Conservation (phyloP, 2,888 invertebrate genomes). For the Xiphydria camelus region DNA sequence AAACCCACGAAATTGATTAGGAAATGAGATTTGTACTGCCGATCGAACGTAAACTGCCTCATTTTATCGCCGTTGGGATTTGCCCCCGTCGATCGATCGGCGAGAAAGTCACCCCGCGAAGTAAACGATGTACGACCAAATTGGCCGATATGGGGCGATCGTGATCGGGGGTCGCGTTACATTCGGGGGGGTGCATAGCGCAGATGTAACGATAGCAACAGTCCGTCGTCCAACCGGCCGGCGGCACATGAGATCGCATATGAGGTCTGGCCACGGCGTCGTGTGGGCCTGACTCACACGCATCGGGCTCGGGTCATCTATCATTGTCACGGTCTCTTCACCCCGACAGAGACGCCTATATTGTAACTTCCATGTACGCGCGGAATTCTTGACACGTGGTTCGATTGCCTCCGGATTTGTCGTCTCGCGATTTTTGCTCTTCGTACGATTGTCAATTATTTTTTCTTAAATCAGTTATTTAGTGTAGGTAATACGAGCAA, state of each 20-base stretch:
- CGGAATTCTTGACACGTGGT: constrained; percentile 26
- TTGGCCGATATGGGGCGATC: constrained; percentile 40
- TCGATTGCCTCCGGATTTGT: constrained; percentile 21
- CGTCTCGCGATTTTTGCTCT: neutral
- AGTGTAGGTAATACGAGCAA: too few species aligned
- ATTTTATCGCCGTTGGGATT: too few species aligned
- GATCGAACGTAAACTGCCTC: too few species aligned
- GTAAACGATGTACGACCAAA: too few species aligned
- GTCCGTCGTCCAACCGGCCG: constrained; percentile 43
- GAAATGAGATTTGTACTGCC: too few species aligned
- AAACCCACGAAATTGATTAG: too few species aligned
- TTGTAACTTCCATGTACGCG: constrained; percentile 24
- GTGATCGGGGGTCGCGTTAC: constrained; percentile 40
- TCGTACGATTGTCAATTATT: neutral
- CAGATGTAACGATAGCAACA: constrained; percentile 53
- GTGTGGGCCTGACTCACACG: constrained; percentile 55
- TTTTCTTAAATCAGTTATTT: constrained; percentile 6
- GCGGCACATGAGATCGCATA: constrained; percentile 45
- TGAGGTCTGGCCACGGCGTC: constrained; percentile 46
- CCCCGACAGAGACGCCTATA: constrained; percentile 38
- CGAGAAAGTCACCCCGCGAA: too few species aligned
- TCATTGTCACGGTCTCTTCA: constrained; percentile 56
- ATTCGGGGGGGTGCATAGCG: constrained; percentile 40
- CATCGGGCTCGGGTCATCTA: constrained; percentile 53
- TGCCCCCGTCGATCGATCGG: too few species aligned